Base-by-base conservation (phyloP, 2,888 invertebrate species). In the Oscheius sp. region DNA sequence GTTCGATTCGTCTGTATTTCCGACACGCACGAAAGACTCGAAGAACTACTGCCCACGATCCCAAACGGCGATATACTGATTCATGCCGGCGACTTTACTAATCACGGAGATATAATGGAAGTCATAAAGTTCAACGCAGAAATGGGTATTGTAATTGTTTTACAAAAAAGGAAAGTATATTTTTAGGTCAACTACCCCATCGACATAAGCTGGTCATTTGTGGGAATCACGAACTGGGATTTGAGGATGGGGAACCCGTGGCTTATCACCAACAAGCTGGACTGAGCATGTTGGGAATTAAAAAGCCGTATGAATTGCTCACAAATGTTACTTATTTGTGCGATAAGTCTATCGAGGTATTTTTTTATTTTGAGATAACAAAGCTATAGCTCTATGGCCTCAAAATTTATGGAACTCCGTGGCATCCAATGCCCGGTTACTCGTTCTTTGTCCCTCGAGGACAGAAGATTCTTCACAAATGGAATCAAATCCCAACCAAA, bases 401-500 rank as follows among this genome's bases (percentile, higher is more conserved):
- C 24, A 81, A 81, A 59, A 73, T 85, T 51, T 85, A 85, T 65
- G 85, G 85, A 20, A 73, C 85, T 8, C 85, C 85, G 9, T 85
- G 85, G 85, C 85, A 85, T 57, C 79, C 82, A 22, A 85, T 85
- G 84, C 83, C 82, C n/a, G 85, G 85, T 14, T 85, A 85, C 64
- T 80, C 84, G 5, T 85, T 85, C 77, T 85, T 77, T 59, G 76
- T 82, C 9, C 70, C 76, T 0, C 89, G 93, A 68, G 93, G 92
- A 5, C 87, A 89, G 74, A 88, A 89, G 26, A 91, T 92, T 82
- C 88, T 93, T 49, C 89, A 91, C 26, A 92, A 92, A 87, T 94
- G 93, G 93, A 89, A 92, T 82, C 87, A 89, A 81, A 93, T 94
- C 74, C 93, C 93, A 0, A 87, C 88, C 0, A 90, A 91, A 78